Percentiles rank a stretch among this genome's conserved stretches.
Conservation (phyloP, 2,888 invertebrate genomes). For the Dolomedes plantarius region DNA sequence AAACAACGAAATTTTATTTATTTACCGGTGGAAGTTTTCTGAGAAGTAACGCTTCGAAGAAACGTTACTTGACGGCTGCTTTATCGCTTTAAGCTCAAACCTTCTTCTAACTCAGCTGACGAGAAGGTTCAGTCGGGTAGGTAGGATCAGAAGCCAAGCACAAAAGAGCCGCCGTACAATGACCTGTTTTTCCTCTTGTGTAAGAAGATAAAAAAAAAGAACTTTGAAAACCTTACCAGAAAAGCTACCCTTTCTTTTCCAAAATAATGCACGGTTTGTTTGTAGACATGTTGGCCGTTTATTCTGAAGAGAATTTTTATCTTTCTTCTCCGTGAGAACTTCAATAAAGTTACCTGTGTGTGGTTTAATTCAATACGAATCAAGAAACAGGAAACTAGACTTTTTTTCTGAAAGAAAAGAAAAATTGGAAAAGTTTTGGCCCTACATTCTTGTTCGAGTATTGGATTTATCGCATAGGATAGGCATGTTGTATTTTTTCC, state of each 20-base stretch:
- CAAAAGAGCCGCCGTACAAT: conserved; percentile 42
- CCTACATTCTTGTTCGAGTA: not conserved
- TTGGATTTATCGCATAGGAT: not conserved
- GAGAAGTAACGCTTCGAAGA: conserved; percentile 28
- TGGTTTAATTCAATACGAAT: conserved; percentile 57
- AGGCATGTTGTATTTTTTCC: conserved; percentile 31
- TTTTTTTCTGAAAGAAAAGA: not conserved
- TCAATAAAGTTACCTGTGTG: conserved; percentile 63
- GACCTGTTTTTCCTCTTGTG: conserved; percentile 32
- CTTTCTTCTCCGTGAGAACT: conserved; percentile 16
- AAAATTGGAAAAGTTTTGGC: not conserved
- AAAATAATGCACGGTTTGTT: conserved; percentile 58
- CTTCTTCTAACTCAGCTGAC: not conserved
- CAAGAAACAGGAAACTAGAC: conserved; percentile 12
- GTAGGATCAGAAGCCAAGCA: conserved; percentile 24
- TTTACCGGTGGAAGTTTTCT: conserved; percentile 35
- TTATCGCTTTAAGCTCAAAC: conserved; percentile 42
- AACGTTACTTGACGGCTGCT: conserved; percentile 25
- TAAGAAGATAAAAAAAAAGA: conserved; percentile 53
- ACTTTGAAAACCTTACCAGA: not conserved
- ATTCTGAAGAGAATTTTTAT: conserved; percentile 25
- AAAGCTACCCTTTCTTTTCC: conserved; percentile 36
- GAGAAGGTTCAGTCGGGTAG: conserved; percentile 29
- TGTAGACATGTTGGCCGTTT: conserved; percentile 51
- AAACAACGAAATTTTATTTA: no score